These are phyloP conservation scores for Exaiptasia diaphana DNA, from an alignment of 64 coral and sea anemone genomes.

Conservation along the genomic window DNA sequence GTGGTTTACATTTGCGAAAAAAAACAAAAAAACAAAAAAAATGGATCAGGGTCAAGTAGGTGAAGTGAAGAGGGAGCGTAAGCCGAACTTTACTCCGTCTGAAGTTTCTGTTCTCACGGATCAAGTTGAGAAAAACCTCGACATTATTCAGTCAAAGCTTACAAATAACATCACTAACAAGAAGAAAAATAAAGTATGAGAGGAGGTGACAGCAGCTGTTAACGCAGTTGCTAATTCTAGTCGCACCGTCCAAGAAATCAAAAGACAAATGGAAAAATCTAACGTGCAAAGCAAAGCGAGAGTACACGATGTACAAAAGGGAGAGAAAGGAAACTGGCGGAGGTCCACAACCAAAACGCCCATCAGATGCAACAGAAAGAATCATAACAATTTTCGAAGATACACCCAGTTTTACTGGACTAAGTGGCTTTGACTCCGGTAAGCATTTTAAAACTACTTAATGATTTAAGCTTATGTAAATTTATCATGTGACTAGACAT, in stretches of 20 bases:
- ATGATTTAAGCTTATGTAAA: too few relatives aligned
- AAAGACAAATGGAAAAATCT: slow-evolving; percentile 1
- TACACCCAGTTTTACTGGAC: not conserved
- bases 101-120: not conserved
- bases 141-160: not conserved
- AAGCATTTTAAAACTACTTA: too few relatives aligned
- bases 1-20: too few relatives aligned
- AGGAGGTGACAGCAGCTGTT: not conserved
- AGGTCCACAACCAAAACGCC: not conserved
- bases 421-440: too few relatives aligned
- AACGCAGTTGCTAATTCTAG: not conserved
- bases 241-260: not conserved
- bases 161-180: not conserved
- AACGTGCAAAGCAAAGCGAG: not conserved
- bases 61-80: not conserved
- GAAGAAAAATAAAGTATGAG: not conserved
- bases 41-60: too few relatives aligned
- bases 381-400: not conserved
- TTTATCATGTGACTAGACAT: too few relatives aligned
- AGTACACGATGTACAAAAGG: not conserved
- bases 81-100: not conserved
- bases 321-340: not conserved
- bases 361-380: not conserved
- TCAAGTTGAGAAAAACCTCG: not conserved
- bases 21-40: too few relatives aligned